A percentile compares a stretch with the other conserved stretches of the same genome.
These are phyloP conservation scores for human DNA, from an alignment of 2,113 vertebrate species.

Conservation along the genomic window DNA sequence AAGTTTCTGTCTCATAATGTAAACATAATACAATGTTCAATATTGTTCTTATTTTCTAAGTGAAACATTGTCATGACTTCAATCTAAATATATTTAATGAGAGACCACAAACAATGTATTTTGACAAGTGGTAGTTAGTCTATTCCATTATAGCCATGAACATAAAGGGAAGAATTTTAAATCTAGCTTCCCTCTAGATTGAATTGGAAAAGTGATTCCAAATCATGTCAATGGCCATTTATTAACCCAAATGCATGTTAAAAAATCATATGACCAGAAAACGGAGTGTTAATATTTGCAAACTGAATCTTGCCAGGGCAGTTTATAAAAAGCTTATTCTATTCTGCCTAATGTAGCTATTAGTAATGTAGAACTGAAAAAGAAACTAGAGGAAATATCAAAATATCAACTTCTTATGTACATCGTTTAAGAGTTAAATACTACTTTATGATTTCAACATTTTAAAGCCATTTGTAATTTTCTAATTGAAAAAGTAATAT, in stretches of 20 bases:
- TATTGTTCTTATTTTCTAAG: not conserved
- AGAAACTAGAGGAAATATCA: not conserved
- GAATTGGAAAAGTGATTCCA: not conserved
- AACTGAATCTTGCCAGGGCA: not conserved
- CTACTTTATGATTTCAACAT: not conserved
- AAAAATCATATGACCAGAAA: not conserved
- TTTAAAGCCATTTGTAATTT: not conserved
- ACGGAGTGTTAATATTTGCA: not conserved
- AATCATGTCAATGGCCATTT: not conserved
- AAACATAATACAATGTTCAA: not conserved
- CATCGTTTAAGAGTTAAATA: not conserved
- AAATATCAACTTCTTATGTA: not conserved
- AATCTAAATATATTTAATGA: not conserved
- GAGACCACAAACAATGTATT: not conserved
- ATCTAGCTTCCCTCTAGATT: not conserved
- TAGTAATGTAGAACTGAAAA: not conserved
- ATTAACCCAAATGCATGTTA: not conserved
- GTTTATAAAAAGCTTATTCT: not conserved
- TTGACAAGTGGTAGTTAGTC: not conserved
- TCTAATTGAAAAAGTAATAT: not conserved
- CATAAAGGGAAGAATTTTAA: not conserved
- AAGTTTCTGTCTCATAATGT: not conserved
- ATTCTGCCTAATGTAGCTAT: not conserved
- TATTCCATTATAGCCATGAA: not conserved
- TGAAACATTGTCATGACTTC: not conserved